Percentiles rank a stretch among this genome's conserved stretches.
Conservation (phyloP, 2,113 vertebrate species). For the Fulmarus glacialis region DNA sequence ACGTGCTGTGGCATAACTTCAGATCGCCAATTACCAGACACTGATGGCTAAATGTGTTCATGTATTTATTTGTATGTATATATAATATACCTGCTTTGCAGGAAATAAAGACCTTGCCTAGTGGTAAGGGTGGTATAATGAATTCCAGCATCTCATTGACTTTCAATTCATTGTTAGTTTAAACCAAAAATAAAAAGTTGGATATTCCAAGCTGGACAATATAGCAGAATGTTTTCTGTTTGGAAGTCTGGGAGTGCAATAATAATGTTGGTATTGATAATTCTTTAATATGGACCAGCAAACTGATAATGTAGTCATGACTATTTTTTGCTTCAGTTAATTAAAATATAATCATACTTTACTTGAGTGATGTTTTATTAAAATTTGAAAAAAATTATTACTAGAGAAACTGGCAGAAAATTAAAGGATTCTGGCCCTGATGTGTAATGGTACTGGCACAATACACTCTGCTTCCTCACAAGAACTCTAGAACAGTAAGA, state of each 20-base stretch:
- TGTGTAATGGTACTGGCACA: conserved; percentile 40
- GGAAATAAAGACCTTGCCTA: neutral
- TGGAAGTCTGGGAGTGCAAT: neutral
- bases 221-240: neutral
- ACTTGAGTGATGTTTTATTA: conserved; percentile 33
- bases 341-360: neutral
- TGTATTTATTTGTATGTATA: neutral
- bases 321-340: neutral
- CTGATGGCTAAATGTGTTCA: neutral
- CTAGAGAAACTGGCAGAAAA: conserved; percentile 46
- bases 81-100: neutral
- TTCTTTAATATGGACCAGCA: neutral
- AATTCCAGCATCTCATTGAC: neutral
- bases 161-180: neutral
- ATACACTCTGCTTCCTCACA: conserved; percentile 9
- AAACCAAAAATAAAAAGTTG: neutral
- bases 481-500: conserved; percentile 53
- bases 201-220: neutral
- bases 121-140: neutral
- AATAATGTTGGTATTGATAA: neutral
- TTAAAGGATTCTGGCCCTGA: conserved; percentile 53
- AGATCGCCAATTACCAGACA: neutral
- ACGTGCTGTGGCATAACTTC: neutral
- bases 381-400: conserved; percentile 1
- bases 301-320: neutral